Evolutionary conservation across 2,888 invertebrate genomes (phyloP).

Genomic region (Cistogaster globosa): DNA sequence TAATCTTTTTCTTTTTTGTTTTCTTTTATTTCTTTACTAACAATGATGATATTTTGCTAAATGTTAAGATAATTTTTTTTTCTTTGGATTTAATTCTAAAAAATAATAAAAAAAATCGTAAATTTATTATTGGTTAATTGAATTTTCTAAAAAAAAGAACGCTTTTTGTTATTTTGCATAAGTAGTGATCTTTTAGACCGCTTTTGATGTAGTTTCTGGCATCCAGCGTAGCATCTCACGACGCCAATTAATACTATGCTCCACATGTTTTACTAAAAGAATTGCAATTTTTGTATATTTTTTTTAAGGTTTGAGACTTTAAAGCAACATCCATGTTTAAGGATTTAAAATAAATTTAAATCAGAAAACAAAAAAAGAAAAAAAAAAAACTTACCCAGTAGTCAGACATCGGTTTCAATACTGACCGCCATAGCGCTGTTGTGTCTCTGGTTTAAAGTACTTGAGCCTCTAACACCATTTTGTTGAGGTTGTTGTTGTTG

Average conservation of each 20-base stretch:
- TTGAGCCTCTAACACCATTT: conserved; percentile 74
- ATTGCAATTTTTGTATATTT: not conserved
- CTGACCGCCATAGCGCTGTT: conserved; percentile 93
- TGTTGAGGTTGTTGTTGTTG: conserved; percentile 79
- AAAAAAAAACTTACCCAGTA: conserved; percentile 87
- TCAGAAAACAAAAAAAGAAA: too few species aligned
- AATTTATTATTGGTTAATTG: conserved; percentile 63
- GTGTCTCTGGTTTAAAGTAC: conserved; percentile 84
- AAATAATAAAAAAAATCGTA: conserved; percentile 58
- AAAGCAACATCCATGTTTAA: not conserved
- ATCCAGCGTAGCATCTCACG: conserved; percentile 83
- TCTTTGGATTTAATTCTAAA: conserved; percentile 57
- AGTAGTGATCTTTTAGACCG: conserved; percentile 81
- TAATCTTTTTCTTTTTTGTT: conserved; percentile 42
- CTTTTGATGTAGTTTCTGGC: conserved; percentile 83
- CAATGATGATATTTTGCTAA: conserved; percentile 72
- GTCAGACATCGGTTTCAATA: conserved; percentile 98
- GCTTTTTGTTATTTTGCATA: conserved; percentile 67
- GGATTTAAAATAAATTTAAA: too few species aligned
- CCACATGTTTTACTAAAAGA: conserved; percentile 81
- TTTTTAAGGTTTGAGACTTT: not conserved
- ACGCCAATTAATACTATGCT: conserved; percentile 83
- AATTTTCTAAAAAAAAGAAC: conserved; percentile 64
- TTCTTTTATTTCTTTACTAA: conserved; percentile 70
- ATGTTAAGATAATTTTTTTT: conserved; percentile 50